These are phyloP conservation scores for Drosophila repleta DNA, from an alignment of 1,140 invertebrate genomes.

Conservation along the genomic window DNA sequence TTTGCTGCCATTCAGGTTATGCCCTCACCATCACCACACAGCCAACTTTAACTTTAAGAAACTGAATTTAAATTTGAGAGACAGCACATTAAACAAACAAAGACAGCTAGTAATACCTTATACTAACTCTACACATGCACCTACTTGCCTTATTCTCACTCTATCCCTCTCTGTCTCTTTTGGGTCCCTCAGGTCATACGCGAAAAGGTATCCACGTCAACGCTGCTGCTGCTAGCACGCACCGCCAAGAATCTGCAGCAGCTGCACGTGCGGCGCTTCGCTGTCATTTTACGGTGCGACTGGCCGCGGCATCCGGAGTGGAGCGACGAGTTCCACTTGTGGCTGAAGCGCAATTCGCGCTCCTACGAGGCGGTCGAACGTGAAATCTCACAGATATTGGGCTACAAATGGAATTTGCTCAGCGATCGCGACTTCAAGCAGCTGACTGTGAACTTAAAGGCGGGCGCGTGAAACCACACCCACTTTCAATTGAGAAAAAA, in stretches of 20 bases:
- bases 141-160: no score
- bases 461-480: slow-evolving; percentile 29
- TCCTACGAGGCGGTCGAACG: slow-evolving; percentile 88
- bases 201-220: slow-evolving; percentile 92
- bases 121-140: no score
- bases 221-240: slow-evolving; percentile 89
- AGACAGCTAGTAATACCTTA: no score
- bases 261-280: slow-evolving; percentile 90
- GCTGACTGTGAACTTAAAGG: slow-evolving; percentile 70
- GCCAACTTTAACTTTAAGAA: no score
- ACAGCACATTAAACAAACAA: no score
- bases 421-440: slow-evolving; percentile 89
- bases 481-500: background rate
- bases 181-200: slow-evolving; percentile 87
- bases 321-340: slow-evolving; percentile 88
- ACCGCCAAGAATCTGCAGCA: slow-evolving; percentile 87
- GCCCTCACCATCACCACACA: no score
- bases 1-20: no score
- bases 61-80: no score
- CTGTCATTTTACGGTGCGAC: slow-evolving; percentile 88
- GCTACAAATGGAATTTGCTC: slow-evolving; percentile 89
- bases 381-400: slow-evolving; percentile 89
- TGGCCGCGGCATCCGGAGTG: slow-evolving; percentile 89
- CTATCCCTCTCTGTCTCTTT: background rate
- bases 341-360: slow-evolving; percentile 86